Evolutionary conservation across 2,113 vertebrate species (phyloP).

Genomic region (Smithornis capensis): DNA sequence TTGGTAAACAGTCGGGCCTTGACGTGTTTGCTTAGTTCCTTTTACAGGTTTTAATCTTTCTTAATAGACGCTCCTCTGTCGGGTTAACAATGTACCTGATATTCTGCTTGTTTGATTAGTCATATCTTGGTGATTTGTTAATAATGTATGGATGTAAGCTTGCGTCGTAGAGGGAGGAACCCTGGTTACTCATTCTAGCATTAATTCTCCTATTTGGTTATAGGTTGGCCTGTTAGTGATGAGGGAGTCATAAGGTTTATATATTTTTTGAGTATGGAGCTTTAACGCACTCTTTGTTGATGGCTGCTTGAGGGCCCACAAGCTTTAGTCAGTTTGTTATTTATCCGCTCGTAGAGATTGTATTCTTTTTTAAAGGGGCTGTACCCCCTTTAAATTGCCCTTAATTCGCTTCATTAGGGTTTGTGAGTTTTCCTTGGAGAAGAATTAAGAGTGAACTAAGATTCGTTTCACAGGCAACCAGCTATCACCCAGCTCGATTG

Average conservation of each 20-base stretch:
- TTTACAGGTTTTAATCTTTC: not conserved
- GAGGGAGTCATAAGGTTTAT: rapidly evolving
- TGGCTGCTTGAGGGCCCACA: not conserved
- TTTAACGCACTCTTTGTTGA: not conserved
- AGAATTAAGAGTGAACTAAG: not conserved
- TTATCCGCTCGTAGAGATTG: not conserved
- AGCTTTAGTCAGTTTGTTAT: too few species aligned
- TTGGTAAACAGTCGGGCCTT: not conserved
- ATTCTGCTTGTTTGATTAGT: not conserved
- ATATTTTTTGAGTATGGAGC: rapidly evolving
- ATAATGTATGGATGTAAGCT: not conserved
- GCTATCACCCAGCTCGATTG: not conserved
- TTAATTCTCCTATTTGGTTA: not conserved
- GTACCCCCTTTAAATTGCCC: not conserved
- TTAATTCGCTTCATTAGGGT: not conserved
- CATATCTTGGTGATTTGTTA: not conserved
- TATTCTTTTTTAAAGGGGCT: not conserved
- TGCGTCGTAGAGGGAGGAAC: not conserved
- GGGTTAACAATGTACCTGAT: rapidly evolving
- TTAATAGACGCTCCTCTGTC: not conserved
- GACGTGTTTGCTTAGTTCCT: not conserved
- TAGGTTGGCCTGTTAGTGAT: not conserved
- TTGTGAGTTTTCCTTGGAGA: not conserved
- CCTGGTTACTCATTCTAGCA: not conserved
- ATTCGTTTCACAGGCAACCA: not conserved